Percentiles rank a stretch among this genome's conserved stretches.
Conservation (phyloP, 2,888 invertebrate genomes). For the Dolichopus griseipennis region DNA sequence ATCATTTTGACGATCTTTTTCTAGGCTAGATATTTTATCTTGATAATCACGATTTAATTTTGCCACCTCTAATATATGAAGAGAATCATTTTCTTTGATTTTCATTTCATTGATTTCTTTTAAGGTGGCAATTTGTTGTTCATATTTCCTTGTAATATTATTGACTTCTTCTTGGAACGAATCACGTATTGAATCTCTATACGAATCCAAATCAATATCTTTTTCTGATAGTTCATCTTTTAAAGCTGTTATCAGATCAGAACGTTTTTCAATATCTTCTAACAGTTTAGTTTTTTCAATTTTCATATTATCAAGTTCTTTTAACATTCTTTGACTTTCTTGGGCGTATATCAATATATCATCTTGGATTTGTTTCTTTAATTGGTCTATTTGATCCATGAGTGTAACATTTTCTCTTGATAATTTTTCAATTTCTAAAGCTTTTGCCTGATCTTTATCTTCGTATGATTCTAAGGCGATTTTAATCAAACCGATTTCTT, state of each 20-base stretch:
- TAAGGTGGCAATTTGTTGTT: slow-evolving; percentile 21
- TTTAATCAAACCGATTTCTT: slow-evolving; percentile 29
- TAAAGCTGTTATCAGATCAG: slow-evolving; percentile 36
- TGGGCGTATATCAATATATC: slow-evolving; percentile 36
- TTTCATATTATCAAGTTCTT: slow-evolving; percentile 35
- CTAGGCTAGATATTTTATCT: slow-evolving; percentile 17
- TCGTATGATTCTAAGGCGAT: slow-evolving; percentile 27
- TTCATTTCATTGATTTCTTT: slow-evolving; percentile 25
- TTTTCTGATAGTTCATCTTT: slow-evolving; percentile 39
- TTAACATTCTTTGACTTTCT: slow-evolving; percentile 34
- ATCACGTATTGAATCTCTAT: slow-evolving; percentile 37
- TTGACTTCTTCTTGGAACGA: slow-evolving; percentile 36
- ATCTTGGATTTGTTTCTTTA: slow-evolving; percentile 36
- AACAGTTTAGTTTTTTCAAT: slow-evolving; percentile 38
- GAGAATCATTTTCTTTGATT: slow-evolving; percentile 25
- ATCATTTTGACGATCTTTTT: slow-evolving; percentile 25
- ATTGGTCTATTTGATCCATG: slow-evolving; percentile 28
- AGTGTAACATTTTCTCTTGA: slow-evolving; percentile 32
- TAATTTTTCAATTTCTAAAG: slow-evolving; percentile 31
- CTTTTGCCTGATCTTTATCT: slow-evolving; percentile 28
- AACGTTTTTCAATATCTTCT: slow-evolving; percentile 37
- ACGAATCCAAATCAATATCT: slow-evolving; percentile 38
- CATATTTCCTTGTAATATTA: slow-evolving; percentile 25
- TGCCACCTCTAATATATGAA: slow-evolving; percentile 20
- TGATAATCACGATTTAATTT: slow-evolving; percentile 21